Evolutionary conservation across 2,888 invertebrate species (phyloP).

Genomic region (Cantharis rustica): DNA sequence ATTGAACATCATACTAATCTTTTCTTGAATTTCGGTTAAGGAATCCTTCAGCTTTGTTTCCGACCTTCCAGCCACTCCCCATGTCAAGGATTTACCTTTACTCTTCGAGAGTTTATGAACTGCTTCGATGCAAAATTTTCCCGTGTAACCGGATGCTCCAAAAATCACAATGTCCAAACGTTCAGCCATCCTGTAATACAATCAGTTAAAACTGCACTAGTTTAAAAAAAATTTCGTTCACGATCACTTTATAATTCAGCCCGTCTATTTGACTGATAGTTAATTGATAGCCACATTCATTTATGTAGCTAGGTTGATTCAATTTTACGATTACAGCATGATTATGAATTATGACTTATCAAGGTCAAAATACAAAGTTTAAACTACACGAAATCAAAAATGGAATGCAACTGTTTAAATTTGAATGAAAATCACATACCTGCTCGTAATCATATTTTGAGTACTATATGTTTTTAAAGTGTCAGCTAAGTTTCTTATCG

Average conservation of each 20-base stretch:
- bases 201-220: neutral
- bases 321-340: neutral
- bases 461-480: neutral
- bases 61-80: slow-evolving; percentile 91
- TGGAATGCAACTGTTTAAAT: neutral
- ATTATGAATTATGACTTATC: neutral
- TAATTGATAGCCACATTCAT: neutral
- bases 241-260: neutral
- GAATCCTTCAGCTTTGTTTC: slow-evolving; percentile 51
- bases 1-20: slow-evolving; percentile 51
- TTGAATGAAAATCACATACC: neutral
- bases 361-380: neutral
- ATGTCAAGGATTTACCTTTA: slow-evolving; percentile 63
- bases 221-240: neutral
- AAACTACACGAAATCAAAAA: neutral
- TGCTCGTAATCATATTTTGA: neutral
- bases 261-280: neutral
- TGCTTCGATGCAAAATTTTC: slow-evolving; percentile 79
- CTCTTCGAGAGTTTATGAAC: slow-evolving; percentile 57
- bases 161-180: slow-evolving; percentile 82
- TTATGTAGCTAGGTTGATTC: neutral
- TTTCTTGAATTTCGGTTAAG: slow-evolving; percentile 48
- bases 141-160: slow-evolving; percentile 92
- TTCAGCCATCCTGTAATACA: neutral
- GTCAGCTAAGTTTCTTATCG: neutral